These are phyloP conservation scores for Petrolisthes manimaculis DNA, from an alignment of 2,888 invertebrate genomes.

Conservation along the genomic window DNA sequence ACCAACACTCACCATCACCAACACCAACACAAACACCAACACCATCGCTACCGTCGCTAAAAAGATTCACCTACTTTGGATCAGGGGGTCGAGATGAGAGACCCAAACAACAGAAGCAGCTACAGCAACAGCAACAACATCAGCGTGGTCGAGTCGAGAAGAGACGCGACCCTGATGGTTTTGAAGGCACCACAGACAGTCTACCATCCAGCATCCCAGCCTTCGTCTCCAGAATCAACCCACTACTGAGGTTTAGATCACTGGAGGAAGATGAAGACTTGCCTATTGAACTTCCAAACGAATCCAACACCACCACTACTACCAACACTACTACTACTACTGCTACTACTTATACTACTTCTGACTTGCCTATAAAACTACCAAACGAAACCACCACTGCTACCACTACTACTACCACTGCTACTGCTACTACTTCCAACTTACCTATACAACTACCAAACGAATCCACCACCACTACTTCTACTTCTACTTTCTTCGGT, in stretches of 20 bases:
- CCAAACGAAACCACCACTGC: neutral
- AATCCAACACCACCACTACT: neutral
- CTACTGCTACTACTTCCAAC: neutral
- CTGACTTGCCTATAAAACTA: neutral
- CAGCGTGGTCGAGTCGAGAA: conserved; percentile 25
- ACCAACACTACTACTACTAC: too few species aligned
- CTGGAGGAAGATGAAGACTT: conserved; percentile 12
- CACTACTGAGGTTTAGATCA: conserved; percentile 39
- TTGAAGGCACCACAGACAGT: conserved; percentile 40
- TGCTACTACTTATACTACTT: neutral
- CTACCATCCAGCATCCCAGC: conserved; percentile 39
- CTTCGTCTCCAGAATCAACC: conserved; percentile 52
- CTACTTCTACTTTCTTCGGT: neutral
- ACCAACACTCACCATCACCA: too few species aligned
- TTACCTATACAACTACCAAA: neutral
- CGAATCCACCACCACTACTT: neutral
- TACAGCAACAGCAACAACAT: too few species aligned
- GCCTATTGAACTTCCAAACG: conserved; percentile 1
- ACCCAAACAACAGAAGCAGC: too few species aligned
- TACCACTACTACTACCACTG: too few species aligned
- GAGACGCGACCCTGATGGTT: conserved; percentile 46
- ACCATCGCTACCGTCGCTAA: neutral
- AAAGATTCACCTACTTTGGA: conserved; percentile 44
- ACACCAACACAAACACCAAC: too few species aligned
- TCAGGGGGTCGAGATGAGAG: neutral